Percentiles rank a stretch among this genome's conserved stretches.
Conservation (phyloP, 2,888 invertebrate genomes). For the Hipparchia sbordonii region DNA sequence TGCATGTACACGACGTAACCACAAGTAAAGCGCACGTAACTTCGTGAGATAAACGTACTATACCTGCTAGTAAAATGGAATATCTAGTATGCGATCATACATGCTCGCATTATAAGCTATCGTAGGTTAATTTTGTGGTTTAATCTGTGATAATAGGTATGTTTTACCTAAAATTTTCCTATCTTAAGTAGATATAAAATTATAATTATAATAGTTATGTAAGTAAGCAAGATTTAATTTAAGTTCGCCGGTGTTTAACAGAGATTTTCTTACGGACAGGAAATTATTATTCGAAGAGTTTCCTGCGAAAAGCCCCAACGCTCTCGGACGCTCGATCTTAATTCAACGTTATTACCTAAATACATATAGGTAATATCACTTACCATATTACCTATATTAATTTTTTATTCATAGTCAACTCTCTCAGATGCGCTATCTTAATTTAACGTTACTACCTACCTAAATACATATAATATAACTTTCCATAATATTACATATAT, state of each 20-base stretch:
- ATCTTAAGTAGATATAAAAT: background rate
- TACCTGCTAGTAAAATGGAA: no score
- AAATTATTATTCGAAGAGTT: conserved; percentile 16
- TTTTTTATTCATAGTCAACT: background rate
- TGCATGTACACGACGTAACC: no score
- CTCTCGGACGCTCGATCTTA: conserved; percentile 2
- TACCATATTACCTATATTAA: no score
- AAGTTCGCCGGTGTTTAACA: background rate
- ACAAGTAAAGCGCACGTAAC: no score
- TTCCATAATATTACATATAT: no score
- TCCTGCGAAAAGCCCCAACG: background rate
- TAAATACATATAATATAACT: background rate
- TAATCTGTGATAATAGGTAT: no score
- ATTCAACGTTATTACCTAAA: background rate
- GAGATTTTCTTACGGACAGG: conserved; percentile 15
- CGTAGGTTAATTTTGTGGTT: no score
- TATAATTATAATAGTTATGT: background rate
- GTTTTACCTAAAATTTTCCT: no score
- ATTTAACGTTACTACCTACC: background rate
- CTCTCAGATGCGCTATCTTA: background rate
- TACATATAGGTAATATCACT: background rate
- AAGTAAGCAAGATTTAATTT: background rate
- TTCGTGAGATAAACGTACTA: no score
- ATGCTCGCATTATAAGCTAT: no score
- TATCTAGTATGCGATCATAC: no score